Base-by-base conservation (phyloP, 2,113 vertebrate genomes). In the Trogon surrucura region DNA sequence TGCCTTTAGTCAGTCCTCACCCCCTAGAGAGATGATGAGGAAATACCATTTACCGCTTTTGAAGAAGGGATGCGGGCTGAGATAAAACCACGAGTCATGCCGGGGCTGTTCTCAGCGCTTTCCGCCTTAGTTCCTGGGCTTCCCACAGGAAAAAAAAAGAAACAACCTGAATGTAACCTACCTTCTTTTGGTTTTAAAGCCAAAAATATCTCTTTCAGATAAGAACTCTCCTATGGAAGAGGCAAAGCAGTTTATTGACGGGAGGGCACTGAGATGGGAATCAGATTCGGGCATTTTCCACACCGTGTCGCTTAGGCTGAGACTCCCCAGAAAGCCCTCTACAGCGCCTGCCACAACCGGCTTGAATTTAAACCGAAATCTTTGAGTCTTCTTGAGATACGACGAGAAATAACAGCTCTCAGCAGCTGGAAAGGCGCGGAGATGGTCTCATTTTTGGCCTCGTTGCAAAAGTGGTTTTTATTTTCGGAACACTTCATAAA, bases 401-500 rank as follows among this genome's bases (percentile, higher is more conserved):
- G 81, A 80, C 54, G 79, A 12, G 47, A 20, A 80, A 8, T 3
- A 51, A 7, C 44, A 77, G 47, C 82, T 60, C 85, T 47, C 4
- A 62, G 92, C 92, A 95, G 94, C 92, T 91, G 89, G 69, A 73
- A 56, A 48, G 57, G 44, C 92, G n/a, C 0, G 0, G 29, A 32
- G 72, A 36, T 3, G 1, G 66, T 84, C 83, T 86, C 44, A 1
- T 23, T 64, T 88, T 22, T 96, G 79, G 75, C 92, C 80, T 74
- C 30, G 2, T 45, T 85, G 95, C 69, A 23, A 29, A 83, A 84
- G 69, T 4, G 38, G 70, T 84, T 94, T 36, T 93, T 95, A 96
- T 89, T 95, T 95, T 72, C 60, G 94, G 93, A 84, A 25, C 25
- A 0, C 89, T 93, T 89, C 73, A 81, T 65, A 51, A 88, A 88